Conservation (phyloP, 2,797 vertebrate species). For the Enteromius afrohamiltoni region DNA sequence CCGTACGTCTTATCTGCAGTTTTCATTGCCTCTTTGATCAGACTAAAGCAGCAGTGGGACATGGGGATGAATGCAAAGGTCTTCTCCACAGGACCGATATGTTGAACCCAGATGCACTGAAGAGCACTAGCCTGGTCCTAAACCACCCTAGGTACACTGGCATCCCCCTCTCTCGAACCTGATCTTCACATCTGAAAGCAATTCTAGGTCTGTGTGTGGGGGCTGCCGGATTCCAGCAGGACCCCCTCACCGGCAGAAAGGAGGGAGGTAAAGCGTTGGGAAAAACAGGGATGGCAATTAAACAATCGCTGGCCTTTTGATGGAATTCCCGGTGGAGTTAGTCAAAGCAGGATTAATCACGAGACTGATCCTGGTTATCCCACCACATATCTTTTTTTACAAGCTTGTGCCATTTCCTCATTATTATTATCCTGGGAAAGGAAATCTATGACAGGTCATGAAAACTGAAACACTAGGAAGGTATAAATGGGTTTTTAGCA, state of each 20-base stretch:
- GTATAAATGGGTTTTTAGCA: conserved; percentile 49
- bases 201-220: conserved; percentile 69
- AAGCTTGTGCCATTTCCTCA: conserved; percentile 81
- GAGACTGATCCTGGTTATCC: conserved; percentile 69
- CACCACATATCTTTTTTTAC: conserved; percentile 70
- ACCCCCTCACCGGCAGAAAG: conserved; percentile 69
- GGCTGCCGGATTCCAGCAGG: conserved; percentile 72
- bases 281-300: conserved; percentile 78
- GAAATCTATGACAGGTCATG: conserved; percentile 66
- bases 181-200: conserved; percentile 80
- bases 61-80: conserved; percentile 49
- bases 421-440: conserved; percentile 82
- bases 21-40: conserved; percentile 66
- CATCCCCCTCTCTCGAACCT: conserved; percentile 59
- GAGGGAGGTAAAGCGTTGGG: conserved; percentile 75
- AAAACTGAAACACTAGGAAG: conserved; percentile 64
- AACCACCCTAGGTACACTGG: conserved; percentile 53
- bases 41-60: conserved; percentile 56
- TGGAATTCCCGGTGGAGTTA: conserved; percentile 78
- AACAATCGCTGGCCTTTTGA: conserved; percentile 77
- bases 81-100: conserved; percentile 6
- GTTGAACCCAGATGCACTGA: conserved; percentile 24
- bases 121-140: not conserved
- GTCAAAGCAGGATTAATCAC: conserved; percentile 81
- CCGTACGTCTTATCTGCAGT: conserved; percentile 69